These are phyloP conservation scores for Carposina sasakii DNA, from an alignment of 1,140 invertebrate species.

Conservation along the genomic window DNA sequence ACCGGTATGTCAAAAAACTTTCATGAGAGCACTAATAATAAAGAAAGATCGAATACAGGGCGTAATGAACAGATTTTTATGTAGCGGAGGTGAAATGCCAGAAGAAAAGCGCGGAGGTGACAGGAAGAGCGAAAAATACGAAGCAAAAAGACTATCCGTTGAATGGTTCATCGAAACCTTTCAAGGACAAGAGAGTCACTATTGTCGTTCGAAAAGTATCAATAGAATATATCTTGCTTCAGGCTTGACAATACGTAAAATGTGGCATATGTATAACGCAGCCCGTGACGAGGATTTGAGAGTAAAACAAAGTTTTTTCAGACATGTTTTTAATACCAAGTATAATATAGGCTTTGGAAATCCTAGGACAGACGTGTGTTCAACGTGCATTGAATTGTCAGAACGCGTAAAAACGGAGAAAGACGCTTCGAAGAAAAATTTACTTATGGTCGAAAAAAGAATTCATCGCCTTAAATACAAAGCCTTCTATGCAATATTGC, in stretches of 20 bases:
- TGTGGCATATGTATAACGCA: constrained; percentile 6
- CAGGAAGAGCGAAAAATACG: neutral
- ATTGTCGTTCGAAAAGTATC: constrained; percentile 11
- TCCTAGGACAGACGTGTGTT: constrained; percentile 2
- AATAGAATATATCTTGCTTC: constrained; percentile 5
- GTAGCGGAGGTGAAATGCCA: neutral
- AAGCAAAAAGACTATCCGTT: constrained; percentile 9
- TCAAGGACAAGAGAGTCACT: constrained; percentile 9
- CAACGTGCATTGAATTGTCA: neutral
- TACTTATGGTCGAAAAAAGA: constrained; percentile 5
- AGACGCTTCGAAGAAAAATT: neutral
- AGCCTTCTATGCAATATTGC: constrained; percentile 26
- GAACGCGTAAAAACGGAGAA: constrained; percentile 4
- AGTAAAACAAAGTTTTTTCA: constrained; percentile 13
- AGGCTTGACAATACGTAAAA: constrained; percentile 4
- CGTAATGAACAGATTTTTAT: constrained; percentile 8
- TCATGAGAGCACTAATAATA: neutral
- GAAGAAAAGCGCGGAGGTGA: constrained; percentile 9
- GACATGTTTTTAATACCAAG: neutral
- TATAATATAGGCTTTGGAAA: constrained; percentile 7
- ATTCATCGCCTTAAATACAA: constrained; percentile 1
- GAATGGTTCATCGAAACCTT: constrained; percentile 9
- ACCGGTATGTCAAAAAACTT: constrained; percentile 6
- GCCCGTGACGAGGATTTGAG: neutral
- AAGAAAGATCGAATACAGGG: constrained; percentile 9